Conservation (phyloP, 2,797 vertebrate genomes). For the Linurgus olivaceus region DNA sequence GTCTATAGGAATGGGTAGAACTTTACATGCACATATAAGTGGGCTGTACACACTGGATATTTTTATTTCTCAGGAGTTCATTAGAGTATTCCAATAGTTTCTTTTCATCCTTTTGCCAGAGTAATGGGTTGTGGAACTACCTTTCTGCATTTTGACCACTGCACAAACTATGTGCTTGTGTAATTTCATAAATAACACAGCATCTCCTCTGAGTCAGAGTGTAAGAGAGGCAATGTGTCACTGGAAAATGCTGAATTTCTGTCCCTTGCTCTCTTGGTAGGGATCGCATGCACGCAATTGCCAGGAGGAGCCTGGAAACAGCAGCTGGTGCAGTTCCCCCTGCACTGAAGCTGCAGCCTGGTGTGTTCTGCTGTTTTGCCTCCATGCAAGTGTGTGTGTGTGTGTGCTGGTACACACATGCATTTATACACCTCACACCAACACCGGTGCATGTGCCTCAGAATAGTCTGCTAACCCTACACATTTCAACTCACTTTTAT, state of each 20-base stretch:
- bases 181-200: background rate
- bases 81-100: background rate
- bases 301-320: accelerated
- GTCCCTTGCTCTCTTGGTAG: background rate
- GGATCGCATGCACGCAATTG: accelerated
- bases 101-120: background rate
- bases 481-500: background rate
- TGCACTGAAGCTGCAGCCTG: background rate
- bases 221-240: background rate
- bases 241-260: background rate
- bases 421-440: background rate
- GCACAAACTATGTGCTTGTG: background rate
- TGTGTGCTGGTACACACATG: accelerated
- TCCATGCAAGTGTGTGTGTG: background rate
- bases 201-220: background rate
- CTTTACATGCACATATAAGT: background rate
- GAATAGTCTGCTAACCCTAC: background rate
- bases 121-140: background rate
- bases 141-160: background rate
- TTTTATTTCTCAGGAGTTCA: background rate
- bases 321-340: background rate
- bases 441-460: background rate
- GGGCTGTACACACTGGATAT: background rate
- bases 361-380: background rate
- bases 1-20: background rate